A percentile compares a stretch with the other conserved stretches of the same genome.
These are phyloP conservation scores for Plodia interpunctella DNA, from an alignment of 1,140 invertebrate species.

Conservation along the genomic window DNA sequence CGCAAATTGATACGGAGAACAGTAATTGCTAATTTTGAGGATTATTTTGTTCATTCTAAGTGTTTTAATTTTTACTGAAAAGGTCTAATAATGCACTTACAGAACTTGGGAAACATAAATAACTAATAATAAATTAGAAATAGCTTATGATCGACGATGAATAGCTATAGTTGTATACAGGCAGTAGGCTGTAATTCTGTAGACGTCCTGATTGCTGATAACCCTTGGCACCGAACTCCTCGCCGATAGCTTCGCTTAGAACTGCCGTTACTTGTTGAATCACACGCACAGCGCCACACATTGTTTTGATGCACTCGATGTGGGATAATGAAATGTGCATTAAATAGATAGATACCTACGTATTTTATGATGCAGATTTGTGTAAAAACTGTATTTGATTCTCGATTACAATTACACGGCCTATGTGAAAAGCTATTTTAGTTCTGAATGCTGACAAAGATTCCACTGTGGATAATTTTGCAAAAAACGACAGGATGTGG, in stretches of 20 bases:
- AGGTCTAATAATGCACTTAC: too few species aligned
- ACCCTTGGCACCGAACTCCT: slow-evolving; percentile 51
- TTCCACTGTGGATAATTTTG: slow-evolving; percentile 54
- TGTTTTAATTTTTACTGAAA: too few species aligned
- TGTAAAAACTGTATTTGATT: background rate
- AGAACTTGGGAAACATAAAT: too few species aligned
- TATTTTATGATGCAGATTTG: background rate
- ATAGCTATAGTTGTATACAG: slow-evolving; percentile 13
- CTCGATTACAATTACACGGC: background rate
- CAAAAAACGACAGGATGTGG: slow-evolving; percentile 62
- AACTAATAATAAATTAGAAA: background rate
- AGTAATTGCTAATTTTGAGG: background rate
- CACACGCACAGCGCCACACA: slow-evolving; percentile 46
- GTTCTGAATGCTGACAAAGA: slow-evolving; percentile 36
- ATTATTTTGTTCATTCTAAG: too few species aligned
- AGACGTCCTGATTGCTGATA: slow-evolving; percentile 60
- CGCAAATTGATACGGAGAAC: slow-evolving; percentile 27
- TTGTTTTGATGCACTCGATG: slow-evolving; percentile 31
- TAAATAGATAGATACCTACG: background rate
- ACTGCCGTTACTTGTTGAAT: slow-evolving; percentile 61
- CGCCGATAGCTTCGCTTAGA: slow-evolving; percentile 54
- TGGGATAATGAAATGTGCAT: slow-evolving; percentile 2
- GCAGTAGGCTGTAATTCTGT: slow-evolving; percentile 24
- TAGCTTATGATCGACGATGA: background rate
- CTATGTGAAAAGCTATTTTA: slow-evolving; percentile 21